Conservation (phyloP, 2,888 invertebrate species). For the Esperia sulphurella region DNA sequence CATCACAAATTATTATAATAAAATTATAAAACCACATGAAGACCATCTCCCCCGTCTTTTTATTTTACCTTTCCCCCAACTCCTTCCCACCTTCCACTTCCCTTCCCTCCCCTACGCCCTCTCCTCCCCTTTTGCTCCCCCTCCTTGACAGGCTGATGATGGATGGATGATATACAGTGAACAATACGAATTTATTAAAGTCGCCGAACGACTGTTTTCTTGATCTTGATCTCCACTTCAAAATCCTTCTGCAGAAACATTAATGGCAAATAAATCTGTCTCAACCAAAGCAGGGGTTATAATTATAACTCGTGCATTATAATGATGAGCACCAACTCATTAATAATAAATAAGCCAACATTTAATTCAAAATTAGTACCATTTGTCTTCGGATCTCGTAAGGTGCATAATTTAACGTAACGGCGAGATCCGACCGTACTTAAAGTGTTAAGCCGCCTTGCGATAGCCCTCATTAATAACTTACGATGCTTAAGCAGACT, state of each 20-base stretch:
- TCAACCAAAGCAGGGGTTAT: slow-evolving; percentile 11
- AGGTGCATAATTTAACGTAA: slow-evolving; percentile 49
- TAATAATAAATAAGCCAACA: slow-evolving; percentile 15
- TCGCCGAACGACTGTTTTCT: background rate
- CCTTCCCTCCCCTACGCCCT: too few relatives aligned
- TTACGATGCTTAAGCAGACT: slow-evolving; percentile 43
- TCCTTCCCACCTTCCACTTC: too few relatives aligned
- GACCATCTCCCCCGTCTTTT: too few relatives aligned
- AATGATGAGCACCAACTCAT: slow-evolving; percentile 1
- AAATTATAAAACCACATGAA: too few relatives aligned
- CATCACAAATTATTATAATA: too few relatives aligned
- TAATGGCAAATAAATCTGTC: background rate
- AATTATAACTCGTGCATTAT: slow-evolving; percentile 16
- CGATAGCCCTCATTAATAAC: slow-evolving; percentile 59
- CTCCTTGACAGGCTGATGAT: too few relatives aligned
- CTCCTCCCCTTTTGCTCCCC: too few relatives aligned
- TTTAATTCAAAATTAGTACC: slow-evolving; percentile 29
- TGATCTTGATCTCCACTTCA: too few relatives aligned
- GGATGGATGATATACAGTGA: too few relatives aligned
- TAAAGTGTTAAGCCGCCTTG: slow-evolving; percentile 56
- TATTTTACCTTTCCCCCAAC: too few relatives aligned
- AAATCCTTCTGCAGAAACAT: too few relatives aligned
- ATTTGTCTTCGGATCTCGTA: slow-evolving; percentile 38
- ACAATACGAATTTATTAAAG: too few relatives aligned
- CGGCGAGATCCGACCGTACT: slow-evolving; percentile 48